A percentile compares a stretch with the other conserved stretches of the same genome.
Evolutionary conservation across 2,113 vertebrate genomes (phyloP).

Genomic region (Microcebus tavaratra): DNA sequence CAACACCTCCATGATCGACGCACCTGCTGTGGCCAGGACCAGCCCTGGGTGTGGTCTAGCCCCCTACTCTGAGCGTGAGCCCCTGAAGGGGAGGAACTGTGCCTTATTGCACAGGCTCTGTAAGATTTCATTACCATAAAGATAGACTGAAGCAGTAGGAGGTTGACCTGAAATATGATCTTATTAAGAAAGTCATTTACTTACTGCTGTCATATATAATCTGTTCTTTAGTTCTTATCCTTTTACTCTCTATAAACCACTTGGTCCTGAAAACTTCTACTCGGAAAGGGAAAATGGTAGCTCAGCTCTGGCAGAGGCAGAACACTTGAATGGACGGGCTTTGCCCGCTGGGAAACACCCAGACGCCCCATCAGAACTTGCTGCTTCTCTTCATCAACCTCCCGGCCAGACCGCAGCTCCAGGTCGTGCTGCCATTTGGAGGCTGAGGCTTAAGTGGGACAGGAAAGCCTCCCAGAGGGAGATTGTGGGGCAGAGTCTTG

Average conservation of each 20-base stretch:
- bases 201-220: not conserved
- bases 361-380: not conserved
- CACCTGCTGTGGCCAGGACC: not conserved
- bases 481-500: rapidly evolving
- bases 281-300: not conserved
- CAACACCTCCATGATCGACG: not conserved
- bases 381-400: not conserved
- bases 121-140: not conserved
- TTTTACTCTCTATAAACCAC: not conserved
- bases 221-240: not conserved
- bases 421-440: not conserved
- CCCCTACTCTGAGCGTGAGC: not conserved
- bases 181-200: not conserved
- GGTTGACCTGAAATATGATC: not conserved
- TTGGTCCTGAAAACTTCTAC: not conserved
- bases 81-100: not conserved
- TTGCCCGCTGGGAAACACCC: not conserved
- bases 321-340: not conserved
- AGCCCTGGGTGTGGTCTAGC: not conserved
- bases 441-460: not conserved
- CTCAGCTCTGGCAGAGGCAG: not conserved
- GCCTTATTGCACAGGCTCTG: not conserved
- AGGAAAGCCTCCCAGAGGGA: not conserved
- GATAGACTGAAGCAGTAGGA: not conserved
- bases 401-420: not conserved